Evolutionary conservation across 2,888 invertebrate species (phyloP).

Genomic region (Himalopsyche kuldschensis): DNA sequence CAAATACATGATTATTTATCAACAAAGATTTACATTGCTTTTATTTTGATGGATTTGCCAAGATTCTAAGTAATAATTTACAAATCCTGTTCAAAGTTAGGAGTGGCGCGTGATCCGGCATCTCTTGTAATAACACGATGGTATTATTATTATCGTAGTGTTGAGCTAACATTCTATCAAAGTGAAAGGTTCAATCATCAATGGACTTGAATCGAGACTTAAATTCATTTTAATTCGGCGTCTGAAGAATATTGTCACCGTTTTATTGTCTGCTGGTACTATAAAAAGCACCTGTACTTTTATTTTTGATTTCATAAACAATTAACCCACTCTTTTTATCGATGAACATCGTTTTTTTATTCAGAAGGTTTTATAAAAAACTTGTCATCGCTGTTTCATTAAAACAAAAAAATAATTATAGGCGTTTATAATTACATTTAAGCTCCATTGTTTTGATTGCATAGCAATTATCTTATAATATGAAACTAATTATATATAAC

Average conservation of each 20-base stretch:
- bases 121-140: not conserved
- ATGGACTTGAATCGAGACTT: not conserved
- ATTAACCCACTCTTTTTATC: not conserved
- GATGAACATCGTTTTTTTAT: not conserved
- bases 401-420: no score
- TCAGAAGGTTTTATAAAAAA: not conserved
- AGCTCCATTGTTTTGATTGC: no score
- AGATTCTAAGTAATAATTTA: not conserved
- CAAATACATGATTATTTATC: not conserved
- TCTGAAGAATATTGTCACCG: not conserved
- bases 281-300: not conserved
- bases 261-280: not conserved
- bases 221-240: not conserved
- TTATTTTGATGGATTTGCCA: not conserved
- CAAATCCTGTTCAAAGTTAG: not conserved
- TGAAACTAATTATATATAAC: no score
- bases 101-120: not conserved
- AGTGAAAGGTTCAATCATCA: not conserved
- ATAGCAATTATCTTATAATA: no score
- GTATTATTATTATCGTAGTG: not conserved
- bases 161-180: not conserved
- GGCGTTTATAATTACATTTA: no score
- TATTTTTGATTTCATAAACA: not conserved
- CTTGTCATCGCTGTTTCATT: not conserved
- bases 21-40: not conserved